Evolutionary conservation across 2,888 invertebrate genomes (phyloP), one percentile per base, ranked within the genome.

Genomic region (Oasisia sp.): DNA sequence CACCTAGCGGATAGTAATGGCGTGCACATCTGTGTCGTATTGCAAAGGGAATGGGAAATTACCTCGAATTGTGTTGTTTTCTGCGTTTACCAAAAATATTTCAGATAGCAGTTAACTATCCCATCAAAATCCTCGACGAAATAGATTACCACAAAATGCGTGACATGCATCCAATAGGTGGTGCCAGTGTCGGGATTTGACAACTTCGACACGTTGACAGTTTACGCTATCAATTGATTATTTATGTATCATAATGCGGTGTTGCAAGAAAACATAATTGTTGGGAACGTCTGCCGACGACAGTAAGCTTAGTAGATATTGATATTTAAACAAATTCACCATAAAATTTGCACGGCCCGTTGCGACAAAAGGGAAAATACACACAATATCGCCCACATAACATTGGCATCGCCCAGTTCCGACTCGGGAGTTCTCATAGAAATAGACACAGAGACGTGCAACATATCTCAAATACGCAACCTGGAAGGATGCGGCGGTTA

Each of bases 171-270:
- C 74, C 74, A 74, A 27, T 74, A 74, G 74, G 27, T 74, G 74
- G 74, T 27, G n/a, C 7, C 74, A 74, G 14, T 74, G 27, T 74
- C 74, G 19, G 74, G 74, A 74, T 74, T 74, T 74, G 74, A 74
- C 27, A 74, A 27, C 74, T 74, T 74, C 74, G 74, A 74, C 74
- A 74, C 74, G 74, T 74, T 74, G 74, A 74, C 74, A 74, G 74
- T 74, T 74, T 74, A 74, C 27, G 74, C 74, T 19, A 74, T 74
- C 14, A 74, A 27, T 74, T 74, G 74, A n/a, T 74, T 74, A 19
- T 74, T 0, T 27, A 27, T 74, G 1, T 74, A 74, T 74, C 74
- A 74, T 74, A 74, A 74, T 74, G 74, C 74, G 27, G 74, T 27
- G 7, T 27, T 74, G 74, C 27, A 74, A 27, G 7, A 27, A 4